Conservation (phyloP, 1,140 invertebrate species). For the Drosophila grimshawi region DNA sequence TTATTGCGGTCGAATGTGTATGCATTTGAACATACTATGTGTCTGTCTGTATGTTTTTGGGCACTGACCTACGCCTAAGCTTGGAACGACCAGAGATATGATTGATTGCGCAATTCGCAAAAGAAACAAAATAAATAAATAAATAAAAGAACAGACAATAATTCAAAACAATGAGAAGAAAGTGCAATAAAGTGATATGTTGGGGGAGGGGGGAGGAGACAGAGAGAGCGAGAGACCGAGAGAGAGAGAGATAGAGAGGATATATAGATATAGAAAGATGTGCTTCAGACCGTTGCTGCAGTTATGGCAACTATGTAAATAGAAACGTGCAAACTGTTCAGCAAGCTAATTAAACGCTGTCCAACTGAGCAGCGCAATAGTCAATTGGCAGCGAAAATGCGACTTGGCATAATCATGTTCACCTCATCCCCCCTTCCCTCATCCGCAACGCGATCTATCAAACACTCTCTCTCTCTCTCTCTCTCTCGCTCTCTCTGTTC, state of each 20-base stretch:
- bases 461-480: background rate
- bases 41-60: background rate
- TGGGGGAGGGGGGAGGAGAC: no score
- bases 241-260: background rate
- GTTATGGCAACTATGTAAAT: background rate
- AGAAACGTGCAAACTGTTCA: background rate
- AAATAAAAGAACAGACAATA: no score
- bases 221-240: background rate
- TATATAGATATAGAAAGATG: background rate
- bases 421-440: background rate
- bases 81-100: no score
- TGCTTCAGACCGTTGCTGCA: background rate
- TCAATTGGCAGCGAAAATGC: conserved; percentile 38
- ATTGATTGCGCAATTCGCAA: no score
- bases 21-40: background rate
- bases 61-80: background rate
- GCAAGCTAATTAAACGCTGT: conserved; percentile 42
- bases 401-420: conserved; percentile 39
- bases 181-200: background rate
- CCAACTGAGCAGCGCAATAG: conserved; percentile 20
- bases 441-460: no score
- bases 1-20: background rate
- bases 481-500: background rate
- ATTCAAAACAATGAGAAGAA: background rate
- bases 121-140: no score